Base-by-base conservation (phyloP, 2,113 vertebrate species). In the Caloenas nicobarica region DNA sequence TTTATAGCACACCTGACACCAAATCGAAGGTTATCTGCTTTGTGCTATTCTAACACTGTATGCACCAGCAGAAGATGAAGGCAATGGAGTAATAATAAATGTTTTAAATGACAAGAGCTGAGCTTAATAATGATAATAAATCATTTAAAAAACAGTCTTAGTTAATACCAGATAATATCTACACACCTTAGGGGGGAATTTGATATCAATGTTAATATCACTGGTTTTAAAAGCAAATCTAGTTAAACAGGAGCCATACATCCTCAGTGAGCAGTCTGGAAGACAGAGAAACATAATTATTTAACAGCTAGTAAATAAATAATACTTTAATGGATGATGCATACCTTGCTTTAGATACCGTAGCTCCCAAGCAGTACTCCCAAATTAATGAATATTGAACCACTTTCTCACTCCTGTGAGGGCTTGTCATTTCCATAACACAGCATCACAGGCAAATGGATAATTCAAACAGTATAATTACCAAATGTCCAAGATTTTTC, bases 171-270 rank as follows among this genome's bases (percentile, higher is more conserved):
- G 38, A 23, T 68, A 69, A 9, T 46, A 83, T 31, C 51, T 60
- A 98, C 99, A 98, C 89, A 99, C 99, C 94, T 98, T 98, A 70
- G 98, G 88, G 62, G 99, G 99, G 93, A 99, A 98, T 92, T 98
- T 98, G 95, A 99, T 98, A 87, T 99, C 99, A 62, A 99, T 99
- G 98, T 99, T 99, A 97, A 99, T 91, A 90, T 99, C 99, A 26
- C 99, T 99, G 64, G 96, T 98, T 98, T 99, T 99, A 97, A 99
- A 99, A 98, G 99, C 99, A 58, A 99, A 99, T 68, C 98, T 98
- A 54, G 99, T 99, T 91, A 99, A 98, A 97, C 99, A 99, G 10
- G 99, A 99, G 64, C 99, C 99, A 92, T 99, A 99, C 95, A 99
- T 98, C 83, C 98, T 98, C 84, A 99, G 98, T 17, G 98, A 98